Evolutionary conservation across 2,888 invertebrate genomes (phyloP).

Genomic region (Sminthurides aquaticus): DNA sequence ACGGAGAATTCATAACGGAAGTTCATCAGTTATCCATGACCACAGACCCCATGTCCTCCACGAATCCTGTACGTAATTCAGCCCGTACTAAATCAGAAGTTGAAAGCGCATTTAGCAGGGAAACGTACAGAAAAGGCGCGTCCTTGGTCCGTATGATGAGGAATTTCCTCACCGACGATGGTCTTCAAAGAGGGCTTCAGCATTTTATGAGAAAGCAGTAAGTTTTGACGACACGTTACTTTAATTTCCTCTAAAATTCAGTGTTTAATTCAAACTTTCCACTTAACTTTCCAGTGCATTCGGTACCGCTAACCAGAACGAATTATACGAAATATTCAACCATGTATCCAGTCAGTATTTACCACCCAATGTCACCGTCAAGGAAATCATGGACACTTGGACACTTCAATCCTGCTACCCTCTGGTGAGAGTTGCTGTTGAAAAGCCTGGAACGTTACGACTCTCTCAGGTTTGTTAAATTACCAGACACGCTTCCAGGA

Average conservation of each 20-base stretch:
- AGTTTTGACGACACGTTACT: slow-evolving; percentile 1
- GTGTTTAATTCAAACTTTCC: too few species aligned
- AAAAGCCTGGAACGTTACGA: background rate
- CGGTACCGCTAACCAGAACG: slow-evolving; percentile 27
- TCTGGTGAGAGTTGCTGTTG: slow-evolving; percentile 41
- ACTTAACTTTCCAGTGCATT: slow-evolving; percentile 25
- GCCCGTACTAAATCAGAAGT: slow-evolving; percentile 28
- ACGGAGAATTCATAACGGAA: slow-evolving; percentile 30
- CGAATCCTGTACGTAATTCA: slow-evolving; percentile 31
- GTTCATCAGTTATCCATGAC: slow-evolving; percentile 15
- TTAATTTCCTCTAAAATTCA: slow-evolving; percentile 3
- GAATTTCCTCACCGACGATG: slow-evolving; percentile 27
- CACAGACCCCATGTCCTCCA: slow-evolving; percentile 12
- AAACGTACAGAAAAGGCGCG: slow-evolving; percentile 36
- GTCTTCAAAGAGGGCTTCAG: slow-evolving; percentile 27
- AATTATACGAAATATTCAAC: slow-evolving; percentile 30
- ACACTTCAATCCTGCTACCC: slow-evolving; percentile 47
- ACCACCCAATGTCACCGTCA: slow-evolving; percentile 27
- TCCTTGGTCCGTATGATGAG: slow-evolving; percentile 33
- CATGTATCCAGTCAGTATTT: slow-evolving; percentile 16
- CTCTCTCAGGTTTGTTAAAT: slow-evolving; percentile 17
- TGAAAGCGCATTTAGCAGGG: slow-evolving; percentile 31
- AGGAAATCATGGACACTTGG: slow-evolving; percentile 49
- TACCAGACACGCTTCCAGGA: too few species aligned
- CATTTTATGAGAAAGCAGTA: slow-evolving; percentile 26